These are phyloP conservation scores for Harpagifer antarcticus DNA, from an alignment of 2,797 vertebrate species.

Conservation along the genomic window DNA sequence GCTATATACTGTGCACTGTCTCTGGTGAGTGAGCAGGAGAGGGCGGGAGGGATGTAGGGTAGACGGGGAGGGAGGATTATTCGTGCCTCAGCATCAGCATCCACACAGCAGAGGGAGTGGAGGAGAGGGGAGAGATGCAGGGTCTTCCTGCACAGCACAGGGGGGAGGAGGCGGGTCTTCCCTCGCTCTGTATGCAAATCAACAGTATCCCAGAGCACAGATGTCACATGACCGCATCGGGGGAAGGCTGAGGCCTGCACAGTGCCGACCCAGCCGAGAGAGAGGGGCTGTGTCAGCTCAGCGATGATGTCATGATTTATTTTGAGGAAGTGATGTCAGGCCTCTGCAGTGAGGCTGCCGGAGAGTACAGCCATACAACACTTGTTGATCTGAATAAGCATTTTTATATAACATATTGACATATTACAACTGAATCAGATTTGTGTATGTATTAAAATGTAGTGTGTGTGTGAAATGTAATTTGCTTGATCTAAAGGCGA, in stretches of 20 bases:
- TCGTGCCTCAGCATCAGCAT: slow-evolving; percentile 79
- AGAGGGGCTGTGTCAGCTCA: slow-evolving; percentile 73
- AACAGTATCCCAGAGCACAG: slow-evolving; percentile 59
- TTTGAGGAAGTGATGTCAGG: slow-evolving; percentile 87
- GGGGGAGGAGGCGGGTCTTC: slow-evolving; percentile 65
- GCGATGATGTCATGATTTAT: slow-evolving; percentile 88
- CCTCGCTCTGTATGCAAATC: slow-evolving; percentile 69
- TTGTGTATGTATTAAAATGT: not conserved
- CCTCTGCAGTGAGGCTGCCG: slow-evolving; percentile 79
- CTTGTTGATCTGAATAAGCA: slow-evolving; percentile 6
- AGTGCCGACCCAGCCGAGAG: slow-evolving; percentile 60
- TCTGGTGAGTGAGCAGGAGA: slow-evolving; percentile 79
- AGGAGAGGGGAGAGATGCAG: slow-evolving; percentile 61
- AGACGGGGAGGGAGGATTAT: slow-evolving; percentile 71
- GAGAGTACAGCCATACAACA: slow-evolving; percentile 42
- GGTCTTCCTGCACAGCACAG: slow-evolving; percentile 72
- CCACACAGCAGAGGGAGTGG: slow-evolving; percentile 56
- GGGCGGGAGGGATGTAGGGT: slow-evolving; percentile 61
- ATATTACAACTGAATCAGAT: slow-evolving; percentile 1
- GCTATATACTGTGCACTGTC: slow-evolving; percentile 78
- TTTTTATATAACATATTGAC: slow-evolving; percentile 8
- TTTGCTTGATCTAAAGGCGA: slow-evolving; percentile 4
- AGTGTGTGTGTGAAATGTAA: not conserved
- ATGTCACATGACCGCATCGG: slow-evolving; percentile 68
- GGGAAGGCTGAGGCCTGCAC: slow-evolving; percentile 69